These are phyloP conservation scores for Heterotis niloticus DNA, from an alignment of 2,113 vertebrate genomes.

Conservation along the genomic window DNA sequence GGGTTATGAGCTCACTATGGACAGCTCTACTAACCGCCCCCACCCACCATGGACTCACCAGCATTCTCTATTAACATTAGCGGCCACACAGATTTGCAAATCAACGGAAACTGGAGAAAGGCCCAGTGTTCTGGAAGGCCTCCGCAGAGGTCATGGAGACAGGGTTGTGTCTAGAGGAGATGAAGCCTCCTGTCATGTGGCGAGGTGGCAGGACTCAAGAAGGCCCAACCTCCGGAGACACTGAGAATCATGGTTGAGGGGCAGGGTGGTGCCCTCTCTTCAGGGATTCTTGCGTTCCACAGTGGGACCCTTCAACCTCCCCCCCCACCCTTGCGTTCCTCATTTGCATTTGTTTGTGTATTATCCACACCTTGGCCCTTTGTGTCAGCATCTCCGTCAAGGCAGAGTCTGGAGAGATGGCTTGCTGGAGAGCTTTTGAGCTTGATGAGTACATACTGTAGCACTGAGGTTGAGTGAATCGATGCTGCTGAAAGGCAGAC, in stretches of 20 bases:
- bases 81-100: constrained; percentile 6
- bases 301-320: not conserved
- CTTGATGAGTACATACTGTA: not conserved
- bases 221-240: not conserved
- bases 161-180: constrained; percentile 1
- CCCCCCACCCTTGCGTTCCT: not conserved
- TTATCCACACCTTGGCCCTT: not conserved
- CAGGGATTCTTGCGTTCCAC: not conserved
- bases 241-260: not conserved
- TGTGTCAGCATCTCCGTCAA: not conserved
- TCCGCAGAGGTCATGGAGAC: not conserved
- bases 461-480: not conserved
- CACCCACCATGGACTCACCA: not conserved
- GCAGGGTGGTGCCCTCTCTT: not conserved
- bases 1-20: not conserved
- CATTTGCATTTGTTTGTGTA: constrained; percentile 31
- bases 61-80: constrained; percentile 9
- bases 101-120: not conserved
- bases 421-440: not conserved
- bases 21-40: not conserved
- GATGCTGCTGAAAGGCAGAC: not conserved
- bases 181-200: not conserved
- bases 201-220: not conserved
- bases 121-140: not conserved
- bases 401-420: not conserved